These are phyloP conservation scores for Gila robusta DNA, from an alignment of 2,797 vertebrate species.

Conservation along the genomic window DNA sequence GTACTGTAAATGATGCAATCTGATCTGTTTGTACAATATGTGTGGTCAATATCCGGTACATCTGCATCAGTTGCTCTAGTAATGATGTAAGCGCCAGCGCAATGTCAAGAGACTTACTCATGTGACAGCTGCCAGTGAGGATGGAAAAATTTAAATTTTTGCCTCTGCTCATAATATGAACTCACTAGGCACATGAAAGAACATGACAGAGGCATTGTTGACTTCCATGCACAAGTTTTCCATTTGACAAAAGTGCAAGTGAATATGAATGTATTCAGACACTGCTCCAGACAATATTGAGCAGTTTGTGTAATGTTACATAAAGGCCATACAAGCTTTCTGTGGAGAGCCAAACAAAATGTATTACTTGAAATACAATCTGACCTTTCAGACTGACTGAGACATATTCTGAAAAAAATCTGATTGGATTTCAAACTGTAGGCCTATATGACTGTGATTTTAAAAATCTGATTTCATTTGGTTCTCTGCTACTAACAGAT, in stretches of 20 bases:
- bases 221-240: neutral
- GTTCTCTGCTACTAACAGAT: neutral
- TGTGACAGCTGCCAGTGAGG: neutral
- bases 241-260: neutral
- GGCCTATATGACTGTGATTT: neutral
- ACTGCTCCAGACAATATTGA: neutral
- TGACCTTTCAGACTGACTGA: constrained; percentile 12
- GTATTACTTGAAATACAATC: neutral
- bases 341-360: neutral
- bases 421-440: neutral
- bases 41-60: constrained; percentile 12
- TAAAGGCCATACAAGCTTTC: neutral
- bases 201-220: neutral
- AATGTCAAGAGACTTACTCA: neutral
- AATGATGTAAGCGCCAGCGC: neutral
- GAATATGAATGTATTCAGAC: neutral
- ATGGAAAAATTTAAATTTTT: neutral
- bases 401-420: neutral
- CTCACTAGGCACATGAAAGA: neutral
- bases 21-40: neutral
- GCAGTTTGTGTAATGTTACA: neutral
- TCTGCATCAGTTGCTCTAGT: constrained; percentile 36
- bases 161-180: neutral
- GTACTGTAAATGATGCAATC: constrained; percentile 2
- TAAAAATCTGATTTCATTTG: neutral